Conservation (phyloP, 1,140 invertebrate species). For the Hycleus phaleratus region DNA sequence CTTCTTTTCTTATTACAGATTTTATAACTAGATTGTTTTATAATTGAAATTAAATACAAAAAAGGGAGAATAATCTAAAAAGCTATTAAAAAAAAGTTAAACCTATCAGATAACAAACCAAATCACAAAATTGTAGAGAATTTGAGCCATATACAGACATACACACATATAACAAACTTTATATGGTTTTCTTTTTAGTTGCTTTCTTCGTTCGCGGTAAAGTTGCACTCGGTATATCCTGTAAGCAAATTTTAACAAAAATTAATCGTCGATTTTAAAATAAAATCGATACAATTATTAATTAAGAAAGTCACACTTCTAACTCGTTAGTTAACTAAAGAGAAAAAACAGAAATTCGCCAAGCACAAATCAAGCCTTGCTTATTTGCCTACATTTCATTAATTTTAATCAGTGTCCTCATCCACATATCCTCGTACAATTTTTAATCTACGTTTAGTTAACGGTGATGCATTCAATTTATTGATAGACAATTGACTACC, state of each 20-base stretch:
- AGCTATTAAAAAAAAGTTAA: too few species aligned
- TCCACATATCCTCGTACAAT: slow-evolving; percentile 28
- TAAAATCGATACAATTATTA: background rate
- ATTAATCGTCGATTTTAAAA: background rate
- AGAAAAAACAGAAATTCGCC: background rate
- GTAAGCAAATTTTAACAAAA: background rate
- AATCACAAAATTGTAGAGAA: too few species aligned
- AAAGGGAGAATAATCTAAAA: too few species aligned
- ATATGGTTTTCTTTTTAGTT: slow-evolving; percentile 35
- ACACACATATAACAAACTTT: too few species aligned
- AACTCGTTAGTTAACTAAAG: slow-evolving; percentile 2
- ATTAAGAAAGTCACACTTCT: background rate
- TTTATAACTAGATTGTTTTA: too few species aligned
- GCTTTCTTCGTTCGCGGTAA: slow-evolving; percentile 38
- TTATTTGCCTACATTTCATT: background rate
- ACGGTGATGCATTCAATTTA: slow-evolving; percentile 22
- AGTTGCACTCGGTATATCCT: slow-evolving; percentile 37
- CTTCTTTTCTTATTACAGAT: too few species aligned
- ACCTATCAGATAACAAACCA: too few species aligned
- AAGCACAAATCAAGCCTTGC: slow-evolving; percentile 11
- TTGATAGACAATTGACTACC: slow-evolving; percentile 22
- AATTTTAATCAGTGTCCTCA: slow-evolving; percentile 22
- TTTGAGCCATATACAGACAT: too few species aligned
- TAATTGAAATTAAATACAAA: too few species aligned
- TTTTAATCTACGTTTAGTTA: slow-evolving; percentile 27